Conservation (phyloP, 2,797 vertebrate genomes). For the Parambassis ranga region DNA sequence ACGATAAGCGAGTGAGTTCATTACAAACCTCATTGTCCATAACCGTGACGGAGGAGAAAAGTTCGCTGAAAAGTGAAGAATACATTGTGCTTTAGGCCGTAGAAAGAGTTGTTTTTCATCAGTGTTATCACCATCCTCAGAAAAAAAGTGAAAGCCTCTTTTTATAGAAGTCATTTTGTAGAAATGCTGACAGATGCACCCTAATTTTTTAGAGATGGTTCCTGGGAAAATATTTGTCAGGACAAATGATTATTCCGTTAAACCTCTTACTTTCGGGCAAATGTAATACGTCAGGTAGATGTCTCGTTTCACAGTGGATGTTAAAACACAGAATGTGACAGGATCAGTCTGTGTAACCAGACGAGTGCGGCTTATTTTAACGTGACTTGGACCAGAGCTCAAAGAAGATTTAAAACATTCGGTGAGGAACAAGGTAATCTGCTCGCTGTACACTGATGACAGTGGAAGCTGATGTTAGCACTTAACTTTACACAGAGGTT, state of each 20-base stretch:
- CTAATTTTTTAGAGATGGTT: constrained; percentile 30
- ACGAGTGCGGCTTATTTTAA: background rate
- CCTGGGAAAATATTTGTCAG: constrained; percentile 49
- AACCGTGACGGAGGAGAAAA: constrained; percentile 59
- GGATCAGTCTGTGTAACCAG: background rate
- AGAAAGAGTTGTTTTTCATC: constrained; percentile 47
- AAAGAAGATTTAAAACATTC: background rate
- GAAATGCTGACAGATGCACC: constrained; percentile 57
- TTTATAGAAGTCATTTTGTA: constrained; percentile 34
- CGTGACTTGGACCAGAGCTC: background rate
- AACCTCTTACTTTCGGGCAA: constrained; percentile 23
- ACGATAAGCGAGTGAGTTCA: constrained; percentile 41
- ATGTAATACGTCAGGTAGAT: constrained; percentile 6
- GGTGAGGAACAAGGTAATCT: background rate
- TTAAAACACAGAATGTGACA: background rate
- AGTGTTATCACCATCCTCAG: constrained; percentile 51
- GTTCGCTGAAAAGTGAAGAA: constrained; percentile 34
- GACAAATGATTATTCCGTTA: constrained; percentile 41
- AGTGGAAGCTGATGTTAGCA: background rate
- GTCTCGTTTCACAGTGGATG: constrained; percentile 12
- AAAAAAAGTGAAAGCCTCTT: constrained; percentile 54
- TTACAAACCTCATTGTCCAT: constrained; percentile 63
- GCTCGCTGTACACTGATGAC: background rate
- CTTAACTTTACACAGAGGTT: background rate
- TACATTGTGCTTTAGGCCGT: constrained; percentile 27